Evolutionary conservation across 2,888 invertebrate genomes (phyloP), one percentile per base, ranked within the genome.

Genomic region (Fissipunctia ypsillon): DNA sequence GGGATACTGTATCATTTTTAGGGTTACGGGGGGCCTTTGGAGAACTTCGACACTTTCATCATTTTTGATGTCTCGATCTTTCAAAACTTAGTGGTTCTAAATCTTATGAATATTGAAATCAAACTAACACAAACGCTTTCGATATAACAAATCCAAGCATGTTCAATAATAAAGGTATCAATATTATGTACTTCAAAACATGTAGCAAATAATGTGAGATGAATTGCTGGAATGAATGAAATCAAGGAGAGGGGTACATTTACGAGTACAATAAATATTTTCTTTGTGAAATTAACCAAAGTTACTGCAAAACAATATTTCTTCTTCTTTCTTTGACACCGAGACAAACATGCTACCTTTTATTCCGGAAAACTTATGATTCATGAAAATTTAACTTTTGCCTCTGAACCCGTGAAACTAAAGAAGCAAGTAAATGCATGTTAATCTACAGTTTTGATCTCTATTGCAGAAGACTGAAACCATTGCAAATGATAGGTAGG

Each of bases 291-390:
- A 69, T 14, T 31, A n/a, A 43, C 6, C 31, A n/a, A 7, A 59
- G 9, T 22, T 52, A 50, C 9, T 68, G 10, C 7, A 54, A 48
- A 59, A 59, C 10, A 54, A 69, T 25, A 48, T 68, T 48, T 35
- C 22, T 10, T 48, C 2, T 64, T 56, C 7, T 25, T 60, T 45
- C 25, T 50, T 66, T 57, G 35, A 59, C 57, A 54, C 9, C 4
- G 12, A 67, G 22, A 52, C 43, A 28, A 72, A 60, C 52, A 54
- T 63, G 28, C 52, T 73, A 43, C 31, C 48, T 68, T 56, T 57
- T 59, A 67, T 52, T 67, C 61, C 19, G 4, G 28, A 19, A 81
- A 81, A 84, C 68, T 57, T 78, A 72, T 63, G 60, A 67, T 57
- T 72, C 35, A 60, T 31, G 45, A 67, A 75, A 63, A 76, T 75